phyloP scores from a whole-genome alignment of 2,113 vertebrate genomes.

The Aldabrachelys gigantea region DNA sequence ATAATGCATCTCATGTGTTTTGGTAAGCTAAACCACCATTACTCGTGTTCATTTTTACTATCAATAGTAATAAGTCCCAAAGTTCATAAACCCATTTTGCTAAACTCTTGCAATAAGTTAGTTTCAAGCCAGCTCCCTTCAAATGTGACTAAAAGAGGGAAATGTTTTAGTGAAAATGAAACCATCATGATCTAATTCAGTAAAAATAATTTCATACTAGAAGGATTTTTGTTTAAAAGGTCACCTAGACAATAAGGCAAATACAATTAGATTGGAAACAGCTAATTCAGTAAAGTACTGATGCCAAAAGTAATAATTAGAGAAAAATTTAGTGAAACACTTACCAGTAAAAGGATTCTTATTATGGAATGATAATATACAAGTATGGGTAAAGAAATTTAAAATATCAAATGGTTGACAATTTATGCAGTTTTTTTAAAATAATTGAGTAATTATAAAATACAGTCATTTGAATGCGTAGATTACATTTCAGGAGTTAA shows the following conservation, averaged over 20 bases:
- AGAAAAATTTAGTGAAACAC: conserved; percentile 60
- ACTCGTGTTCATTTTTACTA: neutral
- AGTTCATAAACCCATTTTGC: neutral
- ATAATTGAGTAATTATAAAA: conserved; percentile 53
- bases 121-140: neutral
- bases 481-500: conserved; percentile 36
- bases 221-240: conserved; percentile 68
- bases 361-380: conserved; percentile 44
- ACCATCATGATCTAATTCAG: conserved; percentile 30
- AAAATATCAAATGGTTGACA: conserved; percentile 56
- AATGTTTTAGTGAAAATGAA: neutral
- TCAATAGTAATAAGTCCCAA: neutral
- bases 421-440: neutral
- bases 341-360: conserved; percentile 59
- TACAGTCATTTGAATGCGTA: conserved; percentile 51
- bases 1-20: neutral
- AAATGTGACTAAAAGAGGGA: neutral
- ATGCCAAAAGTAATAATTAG: conserved; percentile 70
- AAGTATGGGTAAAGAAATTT: conserved; percentile 55
- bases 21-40: neutral
- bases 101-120: neutral
- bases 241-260: conserved; percentile 66
- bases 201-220: conserved; percentile 50
- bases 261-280: conserved; percentile 65
- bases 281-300: conserved; percentile 70